phyloP scores from a whole-genome alignment of 2,797 vertebrate species.

The Falco cherrug region DNA sequence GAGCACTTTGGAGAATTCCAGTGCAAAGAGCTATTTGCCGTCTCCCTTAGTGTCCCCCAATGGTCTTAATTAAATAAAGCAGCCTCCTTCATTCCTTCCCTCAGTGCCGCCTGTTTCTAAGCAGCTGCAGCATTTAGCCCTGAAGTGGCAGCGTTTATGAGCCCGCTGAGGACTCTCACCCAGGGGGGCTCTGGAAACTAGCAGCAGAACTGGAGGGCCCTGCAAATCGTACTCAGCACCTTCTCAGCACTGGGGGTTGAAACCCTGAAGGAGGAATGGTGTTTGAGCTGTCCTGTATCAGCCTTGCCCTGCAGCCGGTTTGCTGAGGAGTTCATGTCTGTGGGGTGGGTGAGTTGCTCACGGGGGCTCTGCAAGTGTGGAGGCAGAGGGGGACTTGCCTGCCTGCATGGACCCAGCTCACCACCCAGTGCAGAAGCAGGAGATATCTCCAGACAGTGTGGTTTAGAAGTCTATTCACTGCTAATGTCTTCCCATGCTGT shows the following conservation, averaged over 20 bases:
- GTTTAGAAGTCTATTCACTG: neutral
- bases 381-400: neutral
- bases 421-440: accelerated
- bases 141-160: neutral
- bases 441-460: neutral
- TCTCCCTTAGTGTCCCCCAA: neutral
- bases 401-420: neutral
- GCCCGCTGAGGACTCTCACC: neutral
- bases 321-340: neutral
- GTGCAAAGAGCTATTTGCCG: neutral
- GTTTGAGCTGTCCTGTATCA: neutral
- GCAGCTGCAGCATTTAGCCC: neutral
- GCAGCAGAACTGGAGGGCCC: neutral
- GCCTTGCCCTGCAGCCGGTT: neutral
- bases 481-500: neutral
- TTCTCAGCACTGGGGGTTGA: neutral
- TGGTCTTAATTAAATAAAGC: conserved; percentile 18
- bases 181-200: neutral
- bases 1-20: neutral
- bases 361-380: neutral
- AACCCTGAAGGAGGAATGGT: neutral
- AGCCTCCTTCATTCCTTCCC: neutral
- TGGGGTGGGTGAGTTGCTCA: neutral
- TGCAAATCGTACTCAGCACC: neutral
- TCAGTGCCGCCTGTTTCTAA: neutral